These are phyloP conservation scores for Styela plicata DNA, from an alignment of 23 tunicate species.

Conservation along the genomic window DNA sequence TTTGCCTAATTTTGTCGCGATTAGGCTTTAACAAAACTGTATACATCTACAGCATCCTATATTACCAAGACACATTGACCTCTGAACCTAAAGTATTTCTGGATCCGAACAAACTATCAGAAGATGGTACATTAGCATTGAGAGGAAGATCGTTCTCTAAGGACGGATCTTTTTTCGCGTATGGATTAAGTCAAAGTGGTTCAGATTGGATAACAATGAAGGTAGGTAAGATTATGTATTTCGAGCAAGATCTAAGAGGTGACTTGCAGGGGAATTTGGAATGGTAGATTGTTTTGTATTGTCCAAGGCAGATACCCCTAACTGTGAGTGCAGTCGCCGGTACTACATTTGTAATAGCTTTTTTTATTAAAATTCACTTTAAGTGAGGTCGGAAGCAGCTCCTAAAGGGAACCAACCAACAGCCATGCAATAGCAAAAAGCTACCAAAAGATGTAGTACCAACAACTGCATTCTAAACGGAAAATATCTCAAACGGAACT, in stretches of 20 bases:
- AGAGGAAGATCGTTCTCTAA: constrained; percentile 63
- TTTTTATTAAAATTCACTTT: too few relatives aligned
- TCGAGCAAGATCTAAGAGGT: neutral
- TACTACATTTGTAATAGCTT: too few relatives aligned
- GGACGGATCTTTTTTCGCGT: constrained; percentile 76
- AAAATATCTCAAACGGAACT: too few relatives aligned
- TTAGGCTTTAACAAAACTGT: too few relatives aligned
- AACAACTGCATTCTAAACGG: too few relatives aligned
- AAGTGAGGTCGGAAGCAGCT: too few relatives aligned
- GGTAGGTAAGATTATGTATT: constrained; percentile 39
- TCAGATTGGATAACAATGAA: constrained; percentile 97
- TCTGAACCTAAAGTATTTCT: constrained; percentile 70
- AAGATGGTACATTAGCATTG: constrained; percentile 91
- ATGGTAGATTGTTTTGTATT: too few relatives aligned
- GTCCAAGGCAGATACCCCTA: too few relatives aligned
- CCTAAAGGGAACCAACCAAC: too few relatives aligned
- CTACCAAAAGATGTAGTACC: too few relatives aligned
- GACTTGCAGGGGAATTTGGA: neutral
- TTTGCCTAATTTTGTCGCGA: too few relatives aligned
- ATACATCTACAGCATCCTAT: constrained; percentile 80
- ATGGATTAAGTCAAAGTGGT: constrained; percentile 87
- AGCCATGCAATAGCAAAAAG: too few relatives aligned
- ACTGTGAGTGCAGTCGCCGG: neutral
- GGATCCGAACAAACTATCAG: constrained; percentile 87
- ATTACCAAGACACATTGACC: constrained; percentile 45